Base-by-base conservation (phyloP, 2,113 vertebrate species). In the Dicerorhinus sumatrensis region DNA sequence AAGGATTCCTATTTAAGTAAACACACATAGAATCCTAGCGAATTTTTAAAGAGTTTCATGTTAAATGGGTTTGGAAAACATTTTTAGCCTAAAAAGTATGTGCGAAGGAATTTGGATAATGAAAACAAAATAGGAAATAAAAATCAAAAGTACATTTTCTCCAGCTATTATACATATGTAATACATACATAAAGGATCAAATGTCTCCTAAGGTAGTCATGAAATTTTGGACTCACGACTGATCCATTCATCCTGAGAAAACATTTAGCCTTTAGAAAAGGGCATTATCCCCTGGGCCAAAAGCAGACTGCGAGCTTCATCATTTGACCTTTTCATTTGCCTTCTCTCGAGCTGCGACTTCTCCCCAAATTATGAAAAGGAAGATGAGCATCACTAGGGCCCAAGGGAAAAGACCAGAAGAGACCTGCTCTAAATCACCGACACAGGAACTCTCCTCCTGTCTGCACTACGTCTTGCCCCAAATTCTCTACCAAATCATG, bases 211-310 rank as follows among this genome's bases (percentile, higher is more conserved):
- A 58, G 70, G 33, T 77, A 87, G 79, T 76, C 36, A 29, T 60
- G 77, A 80, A 89, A 89, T 90, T 80, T n/a, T 90, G 36, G 80
- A 65, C 51, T 95, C 65, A 51, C 14, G 65, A 90, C 23, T 76
- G 70, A 84, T 63, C 4, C 56, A 83, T 73, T 94, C 75, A 92
- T 67, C 73, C 80, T 89, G 79, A 95, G 83, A 94, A 97, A 96
- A 92, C 23, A 87, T 42, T 96, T 92, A 96, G 90, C 94, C 90
- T 94, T 96, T 96, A 81, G 83, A 88, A 96, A 97, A 97, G 70
- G 94, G 46, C 58, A 95, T 42, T 92, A 51, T 87, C 56, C 95
- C 79, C 83, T 75, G 51, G n/a, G 65, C 46, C 75, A 91, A 87
- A 77, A 84, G 82, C 51, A 92, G 58, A 76, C 2, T 62, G 42